Conservation (phyloP, 2,888 invertebrate genomes). For the Endotricha flammealis region DNA sequence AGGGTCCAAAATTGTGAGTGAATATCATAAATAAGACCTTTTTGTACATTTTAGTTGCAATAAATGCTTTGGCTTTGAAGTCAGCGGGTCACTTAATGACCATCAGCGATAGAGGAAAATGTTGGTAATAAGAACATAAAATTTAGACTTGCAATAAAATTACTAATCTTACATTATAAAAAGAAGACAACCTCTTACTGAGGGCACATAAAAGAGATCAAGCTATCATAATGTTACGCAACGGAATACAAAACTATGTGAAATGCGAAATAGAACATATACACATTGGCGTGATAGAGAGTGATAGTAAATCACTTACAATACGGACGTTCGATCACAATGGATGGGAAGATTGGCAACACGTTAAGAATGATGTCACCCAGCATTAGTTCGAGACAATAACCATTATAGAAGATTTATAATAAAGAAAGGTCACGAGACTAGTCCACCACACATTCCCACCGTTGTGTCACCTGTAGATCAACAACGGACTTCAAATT, state of each 20-base stretch:
- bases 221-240: background rate
- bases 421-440: slow-evolving; percentile 22
- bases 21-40: no score
- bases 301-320: slow-evolving; percentile 28
- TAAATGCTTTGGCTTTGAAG: no score
- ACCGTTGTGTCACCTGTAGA: no score
- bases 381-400: slow-evolving; percentile 28
- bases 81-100: no score
- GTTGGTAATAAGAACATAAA: no score
- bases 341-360: slow-evolving; percentile 25
- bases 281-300: slow-evolving; percentile 22
- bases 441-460: no score
- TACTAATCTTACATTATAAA: no score
- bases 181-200: background rate
- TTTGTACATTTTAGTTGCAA: no score
- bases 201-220: slow-evolving; percentile 1
- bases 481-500: background rate
- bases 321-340: slow-evolving; percentile 35
- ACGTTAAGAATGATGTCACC: slow-evolving; percentile 24
- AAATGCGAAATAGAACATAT: slow-evolving; percentile 12
- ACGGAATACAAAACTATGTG: slow-evolving; percentile 1
- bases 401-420: slow-evolving; percentile 23
- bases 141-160: no score
- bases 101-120: no score
- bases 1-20: no score